Conservation (phyloP, 2,113 vertebrate genomes). For the Peromyscus maniculatus region DNA sequence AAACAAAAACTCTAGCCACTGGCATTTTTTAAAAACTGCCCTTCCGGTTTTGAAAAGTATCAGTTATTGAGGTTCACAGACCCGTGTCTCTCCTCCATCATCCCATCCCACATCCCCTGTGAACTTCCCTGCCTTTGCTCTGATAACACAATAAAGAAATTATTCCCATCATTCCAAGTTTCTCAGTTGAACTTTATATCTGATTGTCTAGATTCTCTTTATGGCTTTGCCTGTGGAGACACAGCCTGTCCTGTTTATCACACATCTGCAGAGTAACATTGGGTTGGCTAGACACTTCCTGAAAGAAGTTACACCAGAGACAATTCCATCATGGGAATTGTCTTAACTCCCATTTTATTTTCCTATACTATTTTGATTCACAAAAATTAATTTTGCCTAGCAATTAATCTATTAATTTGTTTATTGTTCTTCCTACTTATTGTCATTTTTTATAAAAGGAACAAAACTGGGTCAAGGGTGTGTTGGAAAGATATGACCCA, state of each 20-base stretch:
- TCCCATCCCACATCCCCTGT: background rate
- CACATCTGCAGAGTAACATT: background rate
- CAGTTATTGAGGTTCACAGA: background rate
- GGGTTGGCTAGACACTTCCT: background rate
- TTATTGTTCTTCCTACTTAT: background rate
- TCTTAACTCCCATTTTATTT: constrained; percentile 1
- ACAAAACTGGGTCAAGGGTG: background rate
- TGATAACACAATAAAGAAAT: background rate
- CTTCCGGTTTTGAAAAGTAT: constrained; percentile 4
- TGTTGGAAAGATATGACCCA: background rate
- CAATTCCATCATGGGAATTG: background rate
- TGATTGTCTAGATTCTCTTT: background rate
- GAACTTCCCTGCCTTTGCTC: background rate
- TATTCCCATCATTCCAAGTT: background rate
- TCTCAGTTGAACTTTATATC: background rate
- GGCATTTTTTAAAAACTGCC: constrained; percentile 13
- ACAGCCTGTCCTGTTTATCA: too few relatives aligned
- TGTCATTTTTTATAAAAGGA: constrained; percentile 40
- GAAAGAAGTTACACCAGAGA: background rate
- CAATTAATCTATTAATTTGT: constrained; percentile 16
- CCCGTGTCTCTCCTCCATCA: background rate
- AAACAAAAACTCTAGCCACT: background rate
- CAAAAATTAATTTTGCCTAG: constrained; percentile 43
- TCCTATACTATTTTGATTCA: constrained; percentile 53
- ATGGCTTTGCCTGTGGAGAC: background rate